Evolutionary conservation across 1,140 invertebrate species (phyloP).

Genomic region (Pseudachorutes palmiensis): DNA sequence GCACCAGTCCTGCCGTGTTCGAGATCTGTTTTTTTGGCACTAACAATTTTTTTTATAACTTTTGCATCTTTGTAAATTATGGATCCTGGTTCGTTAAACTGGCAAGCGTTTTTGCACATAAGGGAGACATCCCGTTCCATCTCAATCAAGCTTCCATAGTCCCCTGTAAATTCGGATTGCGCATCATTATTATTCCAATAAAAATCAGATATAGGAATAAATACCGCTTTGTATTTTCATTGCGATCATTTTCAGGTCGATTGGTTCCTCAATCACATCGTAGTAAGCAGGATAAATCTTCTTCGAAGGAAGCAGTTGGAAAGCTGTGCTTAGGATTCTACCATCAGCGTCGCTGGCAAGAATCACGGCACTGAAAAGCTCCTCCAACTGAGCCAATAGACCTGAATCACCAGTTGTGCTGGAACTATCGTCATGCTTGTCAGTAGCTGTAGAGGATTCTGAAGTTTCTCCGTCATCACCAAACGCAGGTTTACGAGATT

Average conservation of each 20-base stretch:
- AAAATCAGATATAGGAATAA: neutral
- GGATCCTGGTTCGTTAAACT: conserved; percentile 93
- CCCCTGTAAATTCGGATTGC: conserved; percentile 43
- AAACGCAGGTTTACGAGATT: conserved; percentile 41
- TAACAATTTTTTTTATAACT: conserved; percentile 67
- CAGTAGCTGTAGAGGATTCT: conserved; percentile 59
- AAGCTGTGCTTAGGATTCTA: conserved; percentile 67
- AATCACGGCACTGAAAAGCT: conserved; percentile 74
- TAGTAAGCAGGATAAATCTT: conserved; percentile 95
- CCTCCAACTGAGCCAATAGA: conserved; percentile 57
- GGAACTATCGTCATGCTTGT: conserved; percentile 54
- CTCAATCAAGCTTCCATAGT: conserved; percentile 65
- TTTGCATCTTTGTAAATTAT: conserved; percentile 95
- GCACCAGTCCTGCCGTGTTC: conserved; percentile 49
- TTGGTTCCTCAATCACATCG: conserved; percentile 86
- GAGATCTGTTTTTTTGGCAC: conserved; percentile 56
- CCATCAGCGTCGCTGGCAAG: conserved; percentile 67
- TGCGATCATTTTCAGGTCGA: conserved; percentile 89
- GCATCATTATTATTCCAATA: neutral
- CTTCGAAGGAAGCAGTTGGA: conserved; percentile 83
- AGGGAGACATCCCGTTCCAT: conserved; percentile 83
- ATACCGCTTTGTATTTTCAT: conserved; percentile 71
- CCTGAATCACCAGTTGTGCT: conserved; percentile 34
- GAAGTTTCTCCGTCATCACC: conserved; percentile 55
- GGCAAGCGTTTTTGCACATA: conserved; percentile 91